Conservation (phyloP, 2,113 vertebrate genomes). For the Triplophysa siluroides region DNA sequence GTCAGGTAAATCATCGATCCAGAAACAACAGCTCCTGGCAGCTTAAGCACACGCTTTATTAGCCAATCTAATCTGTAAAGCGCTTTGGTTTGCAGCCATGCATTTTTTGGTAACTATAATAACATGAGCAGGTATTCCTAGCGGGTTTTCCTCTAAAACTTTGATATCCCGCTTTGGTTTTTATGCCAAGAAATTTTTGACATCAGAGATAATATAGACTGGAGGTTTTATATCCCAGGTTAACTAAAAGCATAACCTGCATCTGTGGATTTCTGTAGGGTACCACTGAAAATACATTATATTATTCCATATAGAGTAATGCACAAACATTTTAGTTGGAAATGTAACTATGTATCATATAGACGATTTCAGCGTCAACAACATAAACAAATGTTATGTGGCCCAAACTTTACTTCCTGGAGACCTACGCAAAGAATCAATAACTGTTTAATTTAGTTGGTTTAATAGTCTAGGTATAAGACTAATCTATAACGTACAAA, state of each 20-base stretch:
- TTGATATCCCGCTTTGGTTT: slow-evolving; percentile 3
- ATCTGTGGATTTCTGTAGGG: not conserved
- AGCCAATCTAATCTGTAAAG: slow-evolving; percentile 45
- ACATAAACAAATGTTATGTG: too few relatives aligned
- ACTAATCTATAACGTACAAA: too few relatives aligned
- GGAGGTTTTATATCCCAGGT: not conserved
- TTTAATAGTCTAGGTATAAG: too few relatives aligned
- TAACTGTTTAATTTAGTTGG: too few relatives aligned
- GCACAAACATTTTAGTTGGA: too few relatives aligned
- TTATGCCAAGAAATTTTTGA: not conserved
- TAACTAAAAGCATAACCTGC: not conserved
- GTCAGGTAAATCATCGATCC: slow-evolving; percentile 51
- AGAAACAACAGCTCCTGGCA: slow-evolving; percentile 43
- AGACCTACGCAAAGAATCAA: too few relatives aligned
- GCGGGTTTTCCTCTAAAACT: not conserved
- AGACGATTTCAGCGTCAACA: too few relatives aligned
- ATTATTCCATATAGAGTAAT: too few relatives aligned
- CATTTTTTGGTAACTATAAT: slow-evolving; percentile 13
- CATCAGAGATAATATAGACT: not conserved
- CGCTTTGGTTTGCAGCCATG: slow-evolving; percentile 44
- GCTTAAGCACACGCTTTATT: slow-evolving; percentile 44
- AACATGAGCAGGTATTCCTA: not conserved
- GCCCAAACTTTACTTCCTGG: too few relatives aligned
- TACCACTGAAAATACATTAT: not conserved
- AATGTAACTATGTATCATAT: too few relatives aligned